Conservation (phyloP, 2,113 vertebrate genomes). For the Rhinoderma darwinii region DNA sequence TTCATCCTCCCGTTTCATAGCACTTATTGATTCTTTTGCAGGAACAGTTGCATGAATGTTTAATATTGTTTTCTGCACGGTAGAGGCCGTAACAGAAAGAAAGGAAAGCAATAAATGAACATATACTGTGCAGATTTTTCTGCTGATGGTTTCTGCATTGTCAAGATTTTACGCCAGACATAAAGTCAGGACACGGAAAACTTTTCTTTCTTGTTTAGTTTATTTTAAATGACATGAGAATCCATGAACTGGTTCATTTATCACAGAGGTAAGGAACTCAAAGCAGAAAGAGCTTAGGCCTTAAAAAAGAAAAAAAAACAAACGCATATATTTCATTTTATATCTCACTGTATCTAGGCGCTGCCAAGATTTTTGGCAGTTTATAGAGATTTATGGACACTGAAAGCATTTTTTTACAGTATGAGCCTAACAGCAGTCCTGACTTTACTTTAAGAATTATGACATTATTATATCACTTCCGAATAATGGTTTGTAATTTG, state of each 20-base stretch:
- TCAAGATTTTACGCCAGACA: neutral
- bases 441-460: conserved; percentile 40
- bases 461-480: conserved; percentile 22
- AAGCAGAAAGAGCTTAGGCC: neutral
- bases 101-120: conserved; percentile 8
- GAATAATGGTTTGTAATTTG: conserved; percentile 40
- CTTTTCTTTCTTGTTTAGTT: neutral
- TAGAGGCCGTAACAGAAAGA: conserved; percentile 11
- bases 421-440: neutral
- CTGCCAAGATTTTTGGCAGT: conserved; percentile 33
- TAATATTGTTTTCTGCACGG: conserved; percentile 7
- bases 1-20: conserved; percentile 22
- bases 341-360: conserved; percentile 7
- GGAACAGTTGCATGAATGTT: conserved; percentile 34
- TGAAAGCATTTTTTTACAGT: conserved; percentile 44
- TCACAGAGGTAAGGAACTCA: conserved; percentile 4
- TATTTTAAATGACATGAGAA: conserved; percentile 28
- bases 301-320: conserved; percentile 6
- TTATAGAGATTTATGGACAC: conserved; percentile 25
- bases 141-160: conserved; percentile 5
- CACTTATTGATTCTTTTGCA: conserved; percentile 35
- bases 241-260: conserved; percentile 3
- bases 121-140: conserved; percentile 5
- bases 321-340: conserved; percentile 14
- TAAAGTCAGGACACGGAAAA: neutral